Evolutionary conservation across 2,888 invertebrate genomes (phyloP), one percentile per base, ranked within the genome.

Genomic region (Chromoteleia sp.): DNA sequence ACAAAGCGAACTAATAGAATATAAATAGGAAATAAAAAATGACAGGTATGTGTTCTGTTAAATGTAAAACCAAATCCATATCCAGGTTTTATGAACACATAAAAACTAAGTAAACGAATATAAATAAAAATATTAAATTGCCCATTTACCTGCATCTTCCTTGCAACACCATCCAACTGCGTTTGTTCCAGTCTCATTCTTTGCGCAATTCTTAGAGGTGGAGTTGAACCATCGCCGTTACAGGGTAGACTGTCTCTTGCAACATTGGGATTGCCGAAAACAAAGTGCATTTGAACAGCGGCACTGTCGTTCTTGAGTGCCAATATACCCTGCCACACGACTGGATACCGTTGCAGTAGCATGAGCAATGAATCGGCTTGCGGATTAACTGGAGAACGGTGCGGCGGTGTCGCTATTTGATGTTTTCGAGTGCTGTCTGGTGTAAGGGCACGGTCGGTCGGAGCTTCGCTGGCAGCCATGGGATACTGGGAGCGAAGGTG

Each of bases 241-340:
- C 95, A 95, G 52, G 98, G 98, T 89, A 99, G 93, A 81, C 98
- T 97, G 88, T 96, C 96, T 84, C 95, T 95, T 7, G 98, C 98
- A 81, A 99, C 97, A 86, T 94, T 94, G 7, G 96, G 96, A 93
- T 97, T 98, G 73, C 99, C 99, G 88, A 97, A 97, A 83, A 99
- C 98, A 92, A 98, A 98, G 93, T 99, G 98, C 99, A 99, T 99
- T 93, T 99, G 99, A 50, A 99, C 99, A 25, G 97, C 97, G 4
- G 98, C 98, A 87, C 97, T 97, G 93, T 99, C 99, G 92, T 98
- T 99, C 93, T 99, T 99, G 85, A 99, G 93, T 0, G 98, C 98
- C 84, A 99, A 92, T 79, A 97, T 93, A 0, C 99, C 98, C 93
- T 98, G 98, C 99, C 99, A 99, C 96, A 98, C 97, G 50, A 98